Evolutionary conservation across 2,888 invertebrate genomes (phyloP), one percentile per base, ranked within the genome.

Genomic region (Andricus curvator): DNA sequence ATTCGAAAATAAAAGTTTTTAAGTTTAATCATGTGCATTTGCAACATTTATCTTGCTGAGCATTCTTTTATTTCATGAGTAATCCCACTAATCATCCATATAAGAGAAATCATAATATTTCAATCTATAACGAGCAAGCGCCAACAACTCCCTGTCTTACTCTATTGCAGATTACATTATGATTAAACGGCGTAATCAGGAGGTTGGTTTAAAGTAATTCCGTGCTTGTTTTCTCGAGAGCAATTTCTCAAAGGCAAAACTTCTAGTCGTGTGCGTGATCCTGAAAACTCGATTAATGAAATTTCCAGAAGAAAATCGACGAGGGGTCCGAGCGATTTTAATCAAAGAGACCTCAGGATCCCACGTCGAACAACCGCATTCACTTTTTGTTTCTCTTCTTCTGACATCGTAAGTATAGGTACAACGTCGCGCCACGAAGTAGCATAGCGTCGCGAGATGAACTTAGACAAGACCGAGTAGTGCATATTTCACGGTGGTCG

Each of bases 271-370:
- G 76, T 81, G 81, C 78, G 81, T 81, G 77, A 62, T 77, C 64
- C 64, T 64, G 77, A 79, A 77, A 81, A 65, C 77, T 22, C 48
- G 77, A 81, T 68, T 64, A 67, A 77, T 77, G 67, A 77, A 81
- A 82, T 78, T 66, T 82, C 83, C 62, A 80, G 77, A 81, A 79
- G 81, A 79, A 65, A 77, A 77, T 78, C 74, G 79, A 80, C 80
- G 79, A 79, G 68, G 78, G 37, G 64, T 80, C 68, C 51, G 67
- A 67, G 78, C 78, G 60, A 77, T 78, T 81, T 81, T 66, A 78
- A 81, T 78, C 81, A 66, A 33, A 51, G 78, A 66, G 81, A 65
- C 22, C 41, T 66, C 64, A 22, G 48, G 48, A 67, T 68, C 29
- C 64, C 77, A 78, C 79, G 64, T 70, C 70, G 70, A 68, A 56